Evolutionary conservation across 2,113 vertebrate genomes (phyloP), one percentile per base, ranked within the genome.

Genomic region (Dicaeum eximium): DNA sequence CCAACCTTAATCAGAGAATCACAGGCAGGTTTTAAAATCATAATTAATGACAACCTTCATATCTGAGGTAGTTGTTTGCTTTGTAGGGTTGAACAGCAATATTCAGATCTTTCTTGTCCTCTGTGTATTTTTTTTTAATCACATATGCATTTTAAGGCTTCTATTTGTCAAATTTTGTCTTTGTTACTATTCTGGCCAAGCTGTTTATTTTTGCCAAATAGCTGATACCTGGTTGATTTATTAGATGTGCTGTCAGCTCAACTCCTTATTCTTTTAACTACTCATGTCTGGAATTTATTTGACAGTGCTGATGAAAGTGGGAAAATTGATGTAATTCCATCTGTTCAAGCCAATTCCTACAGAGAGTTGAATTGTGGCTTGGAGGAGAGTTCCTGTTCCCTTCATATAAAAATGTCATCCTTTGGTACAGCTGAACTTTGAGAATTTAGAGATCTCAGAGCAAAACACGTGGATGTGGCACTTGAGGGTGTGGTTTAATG

Each of bases 171-270:
- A 7, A 14, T 66, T 73, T 64, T 81, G 9, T 61, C 64, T 78
- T 83, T n/a, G n/a, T 82, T 86, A 50, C 72, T 89, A 5, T 87
- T 89, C 40, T 8, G 1, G 81, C 75, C 78, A 81, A 84, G 35
- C 28, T 78, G 44, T 81, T 94, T 80, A 15, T 42, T 81, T 88
- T 74, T 70, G 60, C 78, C 62, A 93, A 87, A 18, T 31, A 61
- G 64, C 27, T 57, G 57, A 58, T 95, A 84, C 22, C 28, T 91
- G 83, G 13, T 17, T 84, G 72, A 74, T 87, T 71, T 81, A 80
- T 67, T 47, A 58, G 16, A 60, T 51, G 37, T 66, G 28, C 48
- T 90, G 47, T 47, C 77, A 95, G 61, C 19, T 85, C 65, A 79
- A 7, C 35, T 92, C 19, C 30, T 82, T 57, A 8, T 66, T 82